A percentile compares a stretch with the other conserved stretches of the same genome.
phyloP scores from a whole-genome alignment of 1,140 invertebrate genomes.

The Polypedilum vanderplanki region DNA sequence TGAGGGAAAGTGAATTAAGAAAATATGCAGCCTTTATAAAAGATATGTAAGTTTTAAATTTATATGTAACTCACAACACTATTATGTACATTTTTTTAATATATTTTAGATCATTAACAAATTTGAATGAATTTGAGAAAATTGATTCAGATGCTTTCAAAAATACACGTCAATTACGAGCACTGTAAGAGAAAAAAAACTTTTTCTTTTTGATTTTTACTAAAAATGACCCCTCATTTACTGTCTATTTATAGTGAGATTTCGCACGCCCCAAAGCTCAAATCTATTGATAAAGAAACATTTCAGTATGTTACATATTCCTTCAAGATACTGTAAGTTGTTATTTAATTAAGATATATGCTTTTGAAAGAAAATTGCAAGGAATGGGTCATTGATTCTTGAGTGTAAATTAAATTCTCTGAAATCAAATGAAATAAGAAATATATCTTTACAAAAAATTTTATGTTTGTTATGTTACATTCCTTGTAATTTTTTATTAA shows the following conservation, averaged over 20 bases:
- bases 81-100: constrained; percentile 1
- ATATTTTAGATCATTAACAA: constrained; percentile 44
- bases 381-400: too few species aligned
- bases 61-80: neutral
- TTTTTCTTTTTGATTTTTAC: too few species aligned
- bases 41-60: constrained; percentile 39
- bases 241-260: constrained; percentile 46
- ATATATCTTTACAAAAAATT: too few species aligned
- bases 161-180: constrained; percentile 44
- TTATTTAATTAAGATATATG: too few species aligned
- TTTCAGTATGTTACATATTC: constrained; percentile 44
- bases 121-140: constrained; percentile 43
- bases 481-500: too few species aligned
- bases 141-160: constrained; percentile 47
- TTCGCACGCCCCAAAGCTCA: constrained; percentile 47
- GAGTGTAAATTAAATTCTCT: too few species aligned
- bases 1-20: constrained; percentile 39
- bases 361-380: too few species aligned
- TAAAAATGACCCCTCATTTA: constrained; percentile 29
- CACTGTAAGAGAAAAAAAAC: constrained; percentile 44
- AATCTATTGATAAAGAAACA: constrained; percentile 44
- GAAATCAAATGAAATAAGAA: too few species aligned
- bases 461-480: too few species aligned
- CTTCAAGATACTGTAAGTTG: constrained; percentile 48
- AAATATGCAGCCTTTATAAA: constrained; percentile 37